These are phyloP conservation scores for Ranitomeya variabilis DNA, from an alignment of 2,113 vertebrate species.

Conservation along the genomic window DNA sequence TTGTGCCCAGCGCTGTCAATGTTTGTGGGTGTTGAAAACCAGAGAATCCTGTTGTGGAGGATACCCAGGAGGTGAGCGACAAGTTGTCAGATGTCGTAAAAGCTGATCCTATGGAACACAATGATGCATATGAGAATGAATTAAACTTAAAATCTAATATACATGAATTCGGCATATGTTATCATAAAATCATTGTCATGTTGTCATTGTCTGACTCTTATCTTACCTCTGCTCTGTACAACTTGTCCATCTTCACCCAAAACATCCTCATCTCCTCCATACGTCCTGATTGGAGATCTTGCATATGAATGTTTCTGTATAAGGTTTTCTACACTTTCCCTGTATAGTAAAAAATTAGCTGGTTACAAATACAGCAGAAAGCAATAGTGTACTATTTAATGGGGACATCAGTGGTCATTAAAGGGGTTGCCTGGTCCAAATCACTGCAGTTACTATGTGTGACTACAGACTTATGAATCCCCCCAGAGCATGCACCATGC, in stretches of 20 bases:
- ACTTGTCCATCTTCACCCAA: constrained; percentile 87
- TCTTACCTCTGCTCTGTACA: constrained; percentile 85
- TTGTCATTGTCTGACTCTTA: background rate
- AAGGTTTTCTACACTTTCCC: constrained; percentile 97
- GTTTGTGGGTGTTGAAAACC: constrained; percentile 94
- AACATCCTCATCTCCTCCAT: constrained; percentile 88
- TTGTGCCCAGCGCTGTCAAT: constrained; percentile 84
- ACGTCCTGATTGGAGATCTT: constrained; percentile 94
- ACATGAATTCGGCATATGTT: background rate
- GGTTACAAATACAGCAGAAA: background rate
- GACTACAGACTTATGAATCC: too few relatives aligned
- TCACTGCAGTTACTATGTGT: too few relatives aligned
- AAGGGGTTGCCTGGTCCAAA: background rate
- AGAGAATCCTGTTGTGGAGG: constrained; percentile 87
- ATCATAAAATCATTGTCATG: background rate
- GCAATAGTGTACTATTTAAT: background rate
- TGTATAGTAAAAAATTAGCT: constrained; percentile 67
- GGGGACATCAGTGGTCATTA: background rate
- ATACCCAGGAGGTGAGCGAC: constrained; percentile 96
- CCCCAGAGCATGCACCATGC: too few relatives aligned
- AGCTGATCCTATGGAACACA: constrained; percentile 82
- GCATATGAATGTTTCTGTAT: constrained; percentile 99
- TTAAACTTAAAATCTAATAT: background rate
- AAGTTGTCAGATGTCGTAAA: constrained; percentile 95
- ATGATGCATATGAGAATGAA: background rate